Evolutionary conservation across 2,113 vertebrate genomes (phyloP), one percentile per base, ranked within the genome.

Genomic region (Sander lucioperca): DNA sequence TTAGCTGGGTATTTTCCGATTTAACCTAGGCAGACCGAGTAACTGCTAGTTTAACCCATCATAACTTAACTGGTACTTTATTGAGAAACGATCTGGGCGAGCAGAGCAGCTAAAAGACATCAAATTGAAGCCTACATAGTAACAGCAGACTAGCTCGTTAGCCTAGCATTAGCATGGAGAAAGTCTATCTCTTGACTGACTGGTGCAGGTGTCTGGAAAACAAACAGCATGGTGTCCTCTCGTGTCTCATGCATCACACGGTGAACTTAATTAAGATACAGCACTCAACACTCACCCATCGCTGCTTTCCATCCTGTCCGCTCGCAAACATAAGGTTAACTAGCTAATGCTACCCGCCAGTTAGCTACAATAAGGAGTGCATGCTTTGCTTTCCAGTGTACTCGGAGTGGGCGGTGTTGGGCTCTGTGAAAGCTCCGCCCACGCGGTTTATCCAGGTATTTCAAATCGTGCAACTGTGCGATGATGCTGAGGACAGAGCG

Each of bases 221-320:
- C 0, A 74, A 56, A 27, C 6, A 14, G 2, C 19, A 4, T 3
- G 1, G 14, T 27, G 2, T 14, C 43, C 3, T 45, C 9, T 3
- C 1, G 14, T 27, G 2, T 14, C 3, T 39, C 9, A 67, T 16
- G 5, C 1, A 15, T 1, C 4, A 2, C 3, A 0, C 6, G 0
- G 2, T 48, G 13, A 16, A 14, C 0, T 19, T 51, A 1, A 10
- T 25, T 16, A 1, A 58, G 3, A 50, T 3, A 50, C 50, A 8
- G 3, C 19, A 19, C 36, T 36, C 11, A 39, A 12, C 21, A 79
- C 91, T 90, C 79, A 94, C 93, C 90, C 48, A 3, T 92, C 92
- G n/a, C 39, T 59, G 69, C 2, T 84, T 6, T 93, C 93, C 93
- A 93, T 94, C 51, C 25, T 79, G 43, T 8, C 62, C 21, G 51